Percentiles rank a stretch among this genome's conserved stretches.
phyloP scores from a whole-genome alignment of 2,797 vertebrate species.

The Thamnophis elegans region DNA sequence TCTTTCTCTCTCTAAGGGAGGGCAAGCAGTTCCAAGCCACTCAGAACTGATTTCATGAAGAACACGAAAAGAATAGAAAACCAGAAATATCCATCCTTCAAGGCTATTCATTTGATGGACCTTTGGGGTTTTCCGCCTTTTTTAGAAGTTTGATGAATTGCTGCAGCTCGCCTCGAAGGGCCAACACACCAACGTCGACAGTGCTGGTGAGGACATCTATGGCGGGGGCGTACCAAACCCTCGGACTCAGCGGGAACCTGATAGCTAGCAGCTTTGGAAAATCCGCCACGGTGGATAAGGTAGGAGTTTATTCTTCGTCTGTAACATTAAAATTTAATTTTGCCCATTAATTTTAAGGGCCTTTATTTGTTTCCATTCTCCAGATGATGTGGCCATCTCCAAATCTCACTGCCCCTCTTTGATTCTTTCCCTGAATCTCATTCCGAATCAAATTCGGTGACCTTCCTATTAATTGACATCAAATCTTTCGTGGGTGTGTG shows the following conservation, averaged over 20 bases:
- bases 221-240: slow-evolving; percentile 90
- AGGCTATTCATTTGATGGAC: background rate
- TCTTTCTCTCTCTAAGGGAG: background rate
- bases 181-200: slow-evolving; percentile 93
- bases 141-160: slow-evolving; percentile 93
- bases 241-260: slow-evolving; percentile 92
- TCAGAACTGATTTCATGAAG: background rate
- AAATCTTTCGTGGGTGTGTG: background rate
- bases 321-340: background rate
- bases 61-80: background rate
- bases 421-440: background rate
- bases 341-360: background rate
- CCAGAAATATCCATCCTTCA: background rate
- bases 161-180: slow-evolving; percentile 91
- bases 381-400: background rate
- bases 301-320: slow-evolving; percentile 53
- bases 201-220: slow-evolving; percentile 97
- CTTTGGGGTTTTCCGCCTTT: background rate
- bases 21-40: background rate
- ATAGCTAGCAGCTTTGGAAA: slow-evolving; percentile 98
- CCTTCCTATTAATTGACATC: background rate
- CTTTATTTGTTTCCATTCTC: background rate
- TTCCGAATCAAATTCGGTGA: background rate
- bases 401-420: background rate
- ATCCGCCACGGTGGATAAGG: slow-evolving; percentile 92